These are phyloP conservation scores for Xylota segnis DNA, from an alignment of 2,888 invertebrate genomes.

Conservation along the genomic window DNA sequence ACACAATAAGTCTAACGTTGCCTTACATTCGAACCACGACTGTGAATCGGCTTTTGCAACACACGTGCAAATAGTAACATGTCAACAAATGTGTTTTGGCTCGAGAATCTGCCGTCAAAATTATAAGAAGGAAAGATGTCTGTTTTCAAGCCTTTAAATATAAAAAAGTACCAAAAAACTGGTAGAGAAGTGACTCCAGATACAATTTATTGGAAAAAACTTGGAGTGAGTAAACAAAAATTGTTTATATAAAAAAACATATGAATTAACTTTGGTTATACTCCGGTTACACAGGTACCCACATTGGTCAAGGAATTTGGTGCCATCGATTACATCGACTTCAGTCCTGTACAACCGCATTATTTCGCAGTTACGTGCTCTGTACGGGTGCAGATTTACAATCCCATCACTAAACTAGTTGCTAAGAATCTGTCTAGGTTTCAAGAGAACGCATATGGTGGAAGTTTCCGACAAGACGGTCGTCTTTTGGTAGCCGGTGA, in stretches of 20 bases:
- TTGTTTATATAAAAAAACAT: neutral
- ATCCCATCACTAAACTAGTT: slow-evolving; percentile 93
- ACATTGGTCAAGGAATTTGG: slow-evolving; percentile 96
- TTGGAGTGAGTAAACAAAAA: slow-evolving; percentile 88
- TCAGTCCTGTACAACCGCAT: slow-evolving; percentile 94
- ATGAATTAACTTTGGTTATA: slow-evolving; percentile 77
- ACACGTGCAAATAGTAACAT: slow-evolving; percentile 20
- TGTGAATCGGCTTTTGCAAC: neutral
- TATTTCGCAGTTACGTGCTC: slow-evolving; percentile 97
- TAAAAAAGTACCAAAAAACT: slow-evolving; percentile 80
- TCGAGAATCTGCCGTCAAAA: neutral
- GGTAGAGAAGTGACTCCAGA: slow-evolving; percentile 89
- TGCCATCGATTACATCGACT: slow-evolving; percentile 95
- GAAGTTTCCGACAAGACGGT: slow-evolving; percentile 92
- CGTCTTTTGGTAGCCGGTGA: slow-evolving; percentile 94
- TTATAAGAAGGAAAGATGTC: slow-evolving; percentile 74
- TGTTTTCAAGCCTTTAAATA: slow-evolving; percentile 81
- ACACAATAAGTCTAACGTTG: too few relatives aligned
- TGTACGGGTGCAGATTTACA: slow-evolving; percentile 94
- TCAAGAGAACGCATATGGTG: slow-evolving; percentile 94
- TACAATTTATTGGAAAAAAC: slow-evolving; percentile 94
- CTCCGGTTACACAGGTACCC: slow-evolving; percentile 87
- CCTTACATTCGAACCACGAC: neutral
- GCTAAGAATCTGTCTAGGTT: slow-evolving; percentile 93
- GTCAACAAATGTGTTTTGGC: slow-evolving; percentile 35